Evolutionary conservation across 2,888 invertebrate species (phyloP), one percentile per base, ranked within the genome.

Genomic region (Rhabditophanes sp.): DNA sequence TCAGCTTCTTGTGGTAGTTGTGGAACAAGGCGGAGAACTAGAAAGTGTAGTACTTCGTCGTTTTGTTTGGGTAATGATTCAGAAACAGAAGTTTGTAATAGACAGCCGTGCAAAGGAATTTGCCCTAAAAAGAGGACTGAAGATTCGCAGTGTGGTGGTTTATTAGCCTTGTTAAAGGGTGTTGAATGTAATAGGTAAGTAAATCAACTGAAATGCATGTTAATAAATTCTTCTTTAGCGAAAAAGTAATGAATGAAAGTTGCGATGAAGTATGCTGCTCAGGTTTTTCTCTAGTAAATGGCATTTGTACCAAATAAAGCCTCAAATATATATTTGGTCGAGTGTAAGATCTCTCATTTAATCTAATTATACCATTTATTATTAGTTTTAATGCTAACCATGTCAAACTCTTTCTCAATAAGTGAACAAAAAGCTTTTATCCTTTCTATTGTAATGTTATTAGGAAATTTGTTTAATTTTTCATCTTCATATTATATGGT

Each of bases 1-100:
- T 48, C 50, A 11, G 60, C 56, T n/a, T 40, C 49, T 6, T 64
- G 64, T 33, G 64, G 64, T 25, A 54, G 54, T 16, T 64, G 64
- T 37, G 64, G 64, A 26, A 40, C 46, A 16, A 46, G 55, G 27
- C 50, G 50, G 40, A 41, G 64, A 26, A 46, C 48, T 5, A 39
- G 62, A 30, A 32, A 33, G 5, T 64, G 64, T 25, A 7, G 14
- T 25, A 51, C 55, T 6, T 39, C 45, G n/a, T n/a, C n/a, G n/a
- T n/a, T n/a, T n/a, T n/a, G n/a, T 38, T 64, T 64, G 5, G 63
- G 64, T 24, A 48, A 49, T 19, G 50, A 51, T 15, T 33, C 51
- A 41, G 59, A 64, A 44, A 53, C 53, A 14, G 48, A 58, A 39
- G 45, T 53, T 24, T 64, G 64, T 48, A 59, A 57, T 30, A 39